Evolutionary conservation across 2,888 invertebrate genomes (phyloP).

Genomic region (Metalampra italica): DNA sequence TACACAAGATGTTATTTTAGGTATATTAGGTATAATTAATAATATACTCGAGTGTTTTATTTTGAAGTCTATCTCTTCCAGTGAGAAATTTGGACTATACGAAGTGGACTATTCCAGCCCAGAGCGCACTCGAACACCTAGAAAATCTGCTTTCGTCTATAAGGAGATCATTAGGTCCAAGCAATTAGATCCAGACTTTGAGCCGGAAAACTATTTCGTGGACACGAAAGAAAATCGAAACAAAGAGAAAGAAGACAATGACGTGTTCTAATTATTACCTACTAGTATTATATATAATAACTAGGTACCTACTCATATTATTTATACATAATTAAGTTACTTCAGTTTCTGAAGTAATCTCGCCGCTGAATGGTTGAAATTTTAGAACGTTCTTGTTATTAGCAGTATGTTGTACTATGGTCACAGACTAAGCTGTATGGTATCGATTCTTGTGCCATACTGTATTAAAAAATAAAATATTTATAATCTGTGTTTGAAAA

Average conservation of each 20-base stretch:
- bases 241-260: conserved; percentile 10
- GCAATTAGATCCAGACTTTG: conserved; percentile 41
- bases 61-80: conserved; percentile 42
- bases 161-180: conserved; percentile 62
- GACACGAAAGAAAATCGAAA: conserved; percentile 4
- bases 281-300: not conserved
- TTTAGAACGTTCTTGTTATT: no score
- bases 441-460: no score
- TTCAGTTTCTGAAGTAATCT: no score
- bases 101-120: conserved; percentile 81
- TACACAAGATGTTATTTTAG: no score
- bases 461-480: no score
- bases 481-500: conserved; percentile 18
- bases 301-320: no score
- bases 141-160: conserved; percentile 77
- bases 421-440: no score
- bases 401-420: no score
- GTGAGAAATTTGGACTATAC: conserved; percentile 83
- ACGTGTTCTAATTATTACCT: conserved; percentile 4
- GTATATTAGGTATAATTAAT: no score
- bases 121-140: conserved; percentile 78
- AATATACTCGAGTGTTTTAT: no score
- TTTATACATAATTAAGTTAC: no score
- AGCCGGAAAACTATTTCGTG: conserved; percentile 38
- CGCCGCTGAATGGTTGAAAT: no score